Base-by-base conservation (phyloP, 2,888 invertebrate species). In the Pristionchus exspectatus region DNA sequence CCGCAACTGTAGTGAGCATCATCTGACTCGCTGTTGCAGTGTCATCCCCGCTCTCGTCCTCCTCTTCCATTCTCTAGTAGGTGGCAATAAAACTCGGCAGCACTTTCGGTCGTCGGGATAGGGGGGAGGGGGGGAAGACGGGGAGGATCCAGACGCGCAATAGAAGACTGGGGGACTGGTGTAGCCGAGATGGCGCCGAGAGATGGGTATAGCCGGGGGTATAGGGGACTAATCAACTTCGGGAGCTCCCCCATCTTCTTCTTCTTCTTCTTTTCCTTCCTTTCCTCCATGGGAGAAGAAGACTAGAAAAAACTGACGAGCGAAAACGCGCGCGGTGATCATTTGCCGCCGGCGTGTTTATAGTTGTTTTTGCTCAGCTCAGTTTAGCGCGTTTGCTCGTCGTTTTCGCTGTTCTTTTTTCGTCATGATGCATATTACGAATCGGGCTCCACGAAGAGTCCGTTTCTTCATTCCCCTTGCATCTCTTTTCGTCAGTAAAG, bases 201-300 rank as follows among this genome's bases (percentile, higher is more conserved):
- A 33, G 2, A 5, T 33, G 30, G 72, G 30, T 72, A 30, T 30
- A 21, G 72, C 14, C 5, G 33, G 72, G 69, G 56, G 56, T 56
- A 56, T 56, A 74, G 18, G 77, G 81, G 81, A 81, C 81, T 81
- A 81, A 81, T 81, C 81, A 81, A 81, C 81, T 81, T 81, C 44
- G 50, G 30, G 38, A 38, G n/a, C 81, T 10, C 50, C 44, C 77
- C 38, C 44, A n/a, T 24, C 72, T 44, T 50, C 81, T 81, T n/a
- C 81, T 81, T 81, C 81, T 27, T 81, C 81, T 74, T 72, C 74
- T 74, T 38, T 18, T 74, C 16, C 74, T 74, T 16, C 16, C 1
- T 21, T 74, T 16, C 16, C 4, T 21, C 9, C 44, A 7, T 50
- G 44, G 9, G 44, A 38, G 38, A 18, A 38, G 38, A 74, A 56